Base-by-base conservation (phyloP, 2,797 vertebrate genomes). In the Gobio occitaniae region DNA sequence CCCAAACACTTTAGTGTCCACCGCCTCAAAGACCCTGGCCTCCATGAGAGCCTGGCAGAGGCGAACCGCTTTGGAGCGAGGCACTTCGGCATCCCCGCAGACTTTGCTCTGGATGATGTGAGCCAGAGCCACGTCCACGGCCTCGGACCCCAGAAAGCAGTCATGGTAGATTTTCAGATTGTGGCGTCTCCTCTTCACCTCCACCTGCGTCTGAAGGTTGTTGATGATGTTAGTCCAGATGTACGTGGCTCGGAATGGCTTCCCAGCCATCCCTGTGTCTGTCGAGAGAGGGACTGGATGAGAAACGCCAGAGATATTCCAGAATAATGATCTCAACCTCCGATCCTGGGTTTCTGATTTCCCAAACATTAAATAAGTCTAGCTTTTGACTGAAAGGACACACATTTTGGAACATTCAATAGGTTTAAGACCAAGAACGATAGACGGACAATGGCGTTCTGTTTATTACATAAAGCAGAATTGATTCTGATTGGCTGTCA, bases 11-110 rank as follows among this genome's bases (percentile, higher is more conserved):
- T 93, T 96, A 0, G 95, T 94, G 0, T 96, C 96, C 90, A 99
- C 97, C 0, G 97, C 95, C 93, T 99, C 98, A 78, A 99, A 99
- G 48, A 98, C 97, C 90, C 96, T 97, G 4, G 96, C 97, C 89
- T 99, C 98, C 98, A 99, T 99, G 70, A 99, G 94, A 0, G 96
- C 97, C 78, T 99, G 98, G 87, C 98, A 99, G 0, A 99, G 96
- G 0, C 97, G 96, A 47, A 97, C 96, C 1, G 98, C 96, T 92
- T 99, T 99, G 85, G 94, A 93, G 19, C 98, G 96, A 15, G 97
- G 96, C 87, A 99, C 97, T 4, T 96, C 96, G 1, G 95, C 94
- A 0, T 98, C 96, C 0, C 97, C 96, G 6, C 98, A 99, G 91
- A 97, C 97, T 80, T 96, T 96, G 92, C 95, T 98, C 88, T 98